phyloP scores from a whole-genome alignment of 2,888 invertebrate genomes.

The Tortricodes alternella region DNA sequence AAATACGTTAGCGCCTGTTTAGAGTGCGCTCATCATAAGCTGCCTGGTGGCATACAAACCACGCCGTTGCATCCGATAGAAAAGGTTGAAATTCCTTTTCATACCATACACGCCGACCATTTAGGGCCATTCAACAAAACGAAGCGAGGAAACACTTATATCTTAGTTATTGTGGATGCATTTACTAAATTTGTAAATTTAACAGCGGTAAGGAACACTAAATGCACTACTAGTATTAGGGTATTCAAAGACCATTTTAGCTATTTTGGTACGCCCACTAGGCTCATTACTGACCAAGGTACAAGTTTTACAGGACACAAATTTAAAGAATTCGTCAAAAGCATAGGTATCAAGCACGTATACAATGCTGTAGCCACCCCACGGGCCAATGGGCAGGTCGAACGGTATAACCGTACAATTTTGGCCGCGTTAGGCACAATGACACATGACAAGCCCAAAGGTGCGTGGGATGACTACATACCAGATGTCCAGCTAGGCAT shows the following conservation, averaged over 20 bases:
- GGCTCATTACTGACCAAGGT: constrained; percentile 34
- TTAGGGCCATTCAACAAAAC: constrained; percentile 20
- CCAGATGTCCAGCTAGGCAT: constrained; percentile 31
- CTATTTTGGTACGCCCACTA: constrained; percentile 30
- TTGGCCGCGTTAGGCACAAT: constrained; percentile 19
- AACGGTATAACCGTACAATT: constrained; percentile 28
- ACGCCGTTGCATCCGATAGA: background rate
- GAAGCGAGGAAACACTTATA: constrained; percentile 32
- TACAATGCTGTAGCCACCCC: constrained; percentile 31
- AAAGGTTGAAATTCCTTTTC: background rate
- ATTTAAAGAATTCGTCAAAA: constrained; percentile 27
- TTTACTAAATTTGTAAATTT: constrained; percentile 36
- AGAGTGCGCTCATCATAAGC: constrained; percentile 6
- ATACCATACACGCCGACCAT: background rate
- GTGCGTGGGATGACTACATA: constrained; percentile 26
- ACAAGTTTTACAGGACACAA: constrained; percentile 31
- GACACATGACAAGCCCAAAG: constrained; percentile 11
- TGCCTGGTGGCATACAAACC: background rate
- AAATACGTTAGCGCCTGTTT: background rate
- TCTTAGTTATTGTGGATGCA: constrained; percentile 33
- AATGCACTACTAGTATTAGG: constrained; percentile 27
- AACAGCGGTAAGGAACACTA: constrained; percentile 33
- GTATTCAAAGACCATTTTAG: constrained; percentile 26
- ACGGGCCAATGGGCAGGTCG: constrained; percentile 30
- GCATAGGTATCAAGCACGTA: constrained; percentile 30